Percentiles rank a stretch among this genome's conserved stretches.
phyloP scores from a whole-genome alignment of 2,797 vertebrate species.

The Coracias cyanogaster region DNA sequence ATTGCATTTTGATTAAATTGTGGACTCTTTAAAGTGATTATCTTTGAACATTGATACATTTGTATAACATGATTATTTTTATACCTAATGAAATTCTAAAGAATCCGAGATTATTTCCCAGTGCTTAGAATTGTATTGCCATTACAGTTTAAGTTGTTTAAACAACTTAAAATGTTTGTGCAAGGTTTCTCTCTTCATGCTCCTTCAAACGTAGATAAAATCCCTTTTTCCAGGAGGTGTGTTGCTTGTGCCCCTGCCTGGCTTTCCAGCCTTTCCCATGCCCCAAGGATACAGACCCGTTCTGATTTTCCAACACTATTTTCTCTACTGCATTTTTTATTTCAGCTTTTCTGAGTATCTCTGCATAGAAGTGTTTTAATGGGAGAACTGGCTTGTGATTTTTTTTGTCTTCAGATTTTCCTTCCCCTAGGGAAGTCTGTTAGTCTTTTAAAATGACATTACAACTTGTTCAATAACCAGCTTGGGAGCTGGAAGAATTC shows the following conservation, averaged over 20 bases:
- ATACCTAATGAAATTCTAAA: slow-evolving; percentile 39
- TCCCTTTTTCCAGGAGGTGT: not conserved
- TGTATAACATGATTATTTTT: slow-evolving; percentile 41
- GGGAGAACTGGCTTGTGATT: not conserved
- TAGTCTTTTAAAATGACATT: slow-evolving; percentile 51
- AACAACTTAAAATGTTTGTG: not conserved
- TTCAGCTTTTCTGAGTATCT: slow-evolving; percentile 10
- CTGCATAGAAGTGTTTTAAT: not conserved
- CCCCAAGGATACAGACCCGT: not conserved
- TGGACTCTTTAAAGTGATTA: slow-evolving; percentile 25
- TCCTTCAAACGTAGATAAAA: not conserved
- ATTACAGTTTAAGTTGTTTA: not conserved
- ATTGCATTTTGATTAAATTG: slow-evolving; percentile 40
- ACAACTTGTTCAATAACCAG: slow-evolving; percentile 20
- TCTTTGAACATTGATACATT: slow-evolving; percentile 1
- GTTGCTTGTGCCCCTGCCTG: not conserved
- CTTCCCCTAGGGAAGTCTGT: not conserved
- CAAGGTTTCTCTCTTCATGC: not conserved
- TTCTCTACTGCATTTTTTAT: not conserved
- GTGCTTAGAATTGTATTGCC: not conserved
- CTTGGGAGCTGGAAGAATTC: slow-evolving; percentile 15
- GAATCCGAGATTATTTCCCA: not conserved
- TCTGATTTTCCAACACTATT: not conserved
- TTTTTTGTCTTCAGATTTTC: slow-evolving; percentile 33
- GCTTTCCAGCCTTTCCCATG: not conserved